phyloP scores from a whole-genome alignment of 2,113 vertebrate genomes.

The Antennarius striatus region DNA sequence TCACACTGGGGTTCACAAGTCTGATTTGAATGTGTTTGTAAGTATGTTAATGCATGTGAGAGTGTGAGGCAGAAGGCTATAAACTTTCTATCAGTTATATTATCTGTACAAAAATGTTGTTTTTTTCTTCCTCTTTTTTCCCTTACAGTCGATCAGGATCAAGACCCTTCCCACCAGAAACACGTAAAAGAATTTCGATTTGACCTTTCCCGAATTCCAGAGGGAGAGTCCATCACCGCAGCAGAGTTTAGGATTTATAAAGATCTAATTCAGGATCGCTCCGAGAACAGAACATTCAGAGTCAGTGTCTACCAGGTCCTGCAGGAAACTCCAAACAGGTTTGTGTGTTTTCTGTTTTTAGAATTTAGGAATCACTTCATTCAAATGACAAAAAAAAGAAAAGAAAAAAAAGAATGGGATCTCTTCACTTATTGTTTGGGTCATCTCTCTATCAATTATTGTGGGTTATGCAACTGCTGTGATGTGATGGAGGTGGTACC shows the following conservation, averaged over 20 bases:
- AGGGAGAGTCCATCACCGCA: constrained; percentile 90
- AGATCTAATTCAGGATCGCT: constrained; percentile 84
- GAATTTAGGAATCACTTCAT: not conserved
- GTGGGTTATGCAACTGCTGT: not conserved
- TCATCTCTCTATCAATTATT: not conserved
- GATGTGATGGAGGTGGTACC: not conserved
- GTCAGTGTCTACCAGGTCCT: constrained; percentile 92
- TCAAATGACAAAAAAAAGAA: not conserved
- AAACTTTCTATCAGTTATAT: not conserved
- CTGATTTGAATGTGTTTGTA: constrained; percentile 6
- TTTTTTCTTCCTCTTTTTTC: not conserved
- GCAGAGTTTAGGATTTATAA: constrained; percentile 96
- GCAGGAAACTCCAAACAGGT: constrained; percentile 86
- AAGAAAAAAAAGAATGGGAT: too few species aligned
- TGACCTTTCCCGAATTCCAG: constrained; percentile 92
- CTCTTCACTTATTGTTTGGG: too few species aligned
- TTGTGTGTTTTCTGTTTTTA: constrained; percentile 25
- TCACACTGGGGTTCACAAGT: not conserved
- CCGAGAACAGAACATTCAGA: constrained; percentile 90
- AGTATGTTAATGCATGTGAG: not conserved
- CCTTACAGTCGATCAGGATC: constrained; percentile 85
- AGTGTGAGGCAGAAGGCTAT: not conserved
- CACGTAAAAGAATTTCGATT: constrained; percentile 90
- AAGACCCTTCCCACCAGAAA: constrained; percentile 83
- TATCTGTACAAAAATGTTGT: too few species aligned